Evolutionary conservation across 1,140 invertebrate genomes (phyloP), one percentile per base, ranked within the genome.

Genomic region (Drosophila mauritiana): DNA sequence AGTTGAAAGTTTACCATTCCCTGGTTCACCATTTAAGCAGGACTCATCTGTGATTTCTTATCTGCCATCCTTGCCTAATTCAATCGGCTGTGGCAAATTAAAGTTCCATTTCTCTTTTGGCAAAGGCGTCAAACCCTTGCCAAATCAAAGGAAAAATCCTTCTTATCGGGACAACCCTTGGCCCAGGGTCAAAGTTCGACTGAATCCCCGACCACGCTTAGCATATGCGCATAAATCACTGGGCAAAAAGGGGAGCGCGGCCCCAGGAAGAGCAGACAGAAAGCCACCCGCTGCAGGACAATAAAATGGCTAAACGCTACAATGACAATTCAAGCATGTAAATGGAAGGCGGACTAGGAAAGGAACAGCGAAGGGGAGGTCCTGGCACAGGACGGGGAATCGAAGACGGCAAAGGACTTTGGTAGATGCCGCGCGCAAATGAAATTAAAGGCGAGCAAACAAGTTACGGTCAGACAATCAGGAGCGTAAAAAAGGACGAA

Each of bases 381-480:
- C 39, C 54, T 62, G 40, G n/a, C 27, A n/a, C 40, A 27, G 59
- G 56, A 67, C 61, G 31, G 20, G 37, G 40, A 52, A 17, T 27
- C 51, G 39, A 57, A 70, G 62, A 39, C 40, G 27, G 17, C 55
- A 48, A 45, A 22, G 48, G 54, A 49, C 62, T 40, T 22, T 34
- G 42, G 46, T 31, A 48, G 59, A 34, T 40, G 64, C 43, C 40
- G 56, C 73, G 82, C 70, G 70, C 83, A 91, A 91, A 91, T 91
- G 80, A 90, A 91, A 91, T 91, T 91, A 86, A 90, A 91, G 84
- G 84, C 80, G 89, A 90, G 89, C 86, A 91, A 91, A 91, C 85
- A 89, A 89, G 84, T 89, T 89, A 89, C 84, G 84, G 84, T 90
- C 84, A 89, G 85, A 89, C 84, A 89, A 89, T 89, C 84, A 89